A percentile compares a stretch with the other conserved stretches of the same genome.
Evolutionary conservation across 2,888 invertebrate species (phyloP).

Genomic region (Endomychus coccineus): DNA sequence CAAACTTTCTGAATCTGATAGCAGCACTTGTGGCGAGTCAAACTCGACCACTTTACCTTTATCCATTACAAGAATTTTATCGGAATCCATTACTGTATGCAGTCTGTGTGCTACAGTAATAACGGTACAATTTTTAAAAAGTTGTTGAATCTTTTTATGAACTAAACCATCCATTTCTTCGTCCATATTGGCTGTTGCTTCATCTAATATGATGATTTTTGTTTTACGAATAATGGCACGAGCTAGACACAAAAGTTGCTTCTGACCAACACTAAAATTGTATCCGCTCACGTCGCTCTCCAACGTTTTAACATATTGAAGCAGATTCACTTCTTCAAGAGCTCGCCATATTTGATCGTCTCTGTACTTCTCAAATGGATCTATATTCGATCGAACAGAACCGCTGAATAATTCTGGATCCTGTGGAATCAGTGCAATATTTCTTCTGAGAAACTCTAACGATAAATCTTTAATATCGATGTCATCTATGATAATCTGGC

Average conservation of each 20-base stretch:
- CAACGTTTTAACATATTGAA: constrained; percentile 50
- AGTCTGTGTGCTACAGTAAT: constrained; percentile 71
- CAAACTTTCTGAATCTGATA: constrained; percentile 52
- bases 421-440: constrained; percentile 77
- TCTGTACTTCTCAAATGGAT: constrained; percentile 22
- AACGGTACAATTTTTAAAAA: constrained; percentile 68
- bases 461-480: constrained; percentile 61
- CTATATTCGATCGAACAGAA: constrained; percentile 42
- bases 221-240: constrained; percentile 75
- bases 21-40: constrained; percentile 62
- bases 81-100: constrained; percentile 78
- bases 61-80: constrained; percentile 73
- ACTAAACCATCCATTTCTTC: constrained; percentile 68
- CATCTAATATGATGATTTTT: constrained; percentile 70
- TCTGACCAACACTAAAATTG: constrained; percentile 72
- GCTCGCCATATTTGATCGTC: constrained; percentile 28
- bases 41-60: constrained; percentile 68
- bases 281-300: constrained; percentile 46
- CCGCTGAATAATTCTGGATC: constrained; percentile 77
- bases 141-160: constrained; percentile 60
- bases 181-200: constrained; percentile 81
- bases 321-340: constrained; percentile 33
- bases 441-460: constrained; percentile 63
- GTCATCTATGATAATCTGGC: constrained; percentile 55
- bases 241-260: constrained; percentile 76